Base-by-base conservation (phyloP, 2,888 invertebrate species). In the Brachypalpus laphriformis region DNA sequence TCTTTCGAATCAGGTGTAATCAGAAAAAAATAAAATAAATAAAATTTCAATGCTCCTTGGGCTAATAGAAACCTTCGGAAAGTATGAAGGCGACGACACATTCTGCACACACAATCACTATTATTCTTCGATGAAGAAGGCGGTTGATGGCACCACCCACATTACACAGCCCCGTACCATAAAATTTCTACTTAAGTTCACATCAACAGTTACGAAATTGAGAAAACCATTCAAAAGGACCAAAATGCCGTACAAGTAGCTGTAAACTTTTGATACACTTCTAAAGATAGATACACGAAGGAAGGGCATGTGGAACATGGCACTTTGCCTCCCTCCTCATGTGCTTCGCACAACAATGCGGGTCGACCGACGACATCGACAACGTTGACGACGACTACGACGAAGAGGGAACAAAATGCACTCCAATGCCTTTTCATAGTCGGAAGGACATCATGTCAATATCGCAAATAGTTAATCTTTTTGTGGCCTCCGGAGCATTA, bases 401-500 rank as follows among this genome's bases (percentile, higher is more conserved):
- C n/a, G n/a, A n/a, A 74, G 9, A 37, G 45, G 66, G 49, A 68
- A 42, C 74, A 78, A 63, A 72, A 78, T 83, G 78, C 78, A 78
- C 56, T 74, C 72, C 57, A 51, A 68, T 77, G 78, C 61, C 63
- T 61, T 83, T 83, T 66, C 45, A 74, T 68, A 75, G 54, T 56
- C 75, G 68, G 75, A 76, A 76, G 70, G 70, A 65, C 83, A 80
- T 85, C 75, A 85, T 85, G 83, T 80, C 83, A 85, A 85, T 80
- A 85, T 85, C 80, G 57, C 83, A 80, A 74, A 74, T 83, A 80
- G 75, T 85, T 80, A 75, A 85, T 85, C 80, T 85, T 71, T 75
- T 65, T 75, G 80, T 85, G 57, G 75, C 75, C 57, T 80, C 70
- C 25, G 80, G 66, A 74, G 59, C 70, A 75, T 76, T 56, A 56